Evolutionary conservation across 2,888 invertebrate genomes (phyloP), one percentile per base, ranked within the genome.

Genomic region (Nymphalis c-album): DNA sequence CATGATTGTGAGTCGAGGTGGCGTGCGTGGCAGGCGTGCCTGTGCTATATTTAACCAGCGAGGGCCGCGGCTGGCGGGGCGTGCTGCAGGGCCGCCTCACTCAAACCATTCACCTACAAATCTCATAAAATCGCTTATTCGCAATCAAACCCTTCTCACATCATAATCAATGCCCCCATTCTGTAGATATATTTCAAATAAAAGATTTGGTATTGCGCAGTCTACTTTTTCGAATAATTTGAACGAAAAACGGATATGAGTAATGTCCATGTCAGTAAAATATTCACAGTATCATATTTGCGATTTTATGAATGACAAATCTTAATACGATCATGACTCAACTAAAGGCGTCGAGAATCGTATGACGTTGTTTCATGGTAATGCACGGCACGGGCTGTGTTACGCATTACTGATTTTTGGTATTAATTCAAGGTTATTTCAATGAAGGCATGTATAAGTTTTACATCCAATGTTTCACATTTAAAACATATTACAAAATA

Each of bases 41-140:
- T 80, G 85, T 77, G 86, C 91, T 91, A 91, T 86, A 90, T 90
- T 84, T 91, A 91, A 83, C 80, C 81, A 72, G 84, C 86, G 90
- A 90, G 91, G 90, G 89, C 88, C 86, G 86, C 81, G 80, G 76
- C 81, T 79, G 78, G 78, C 77, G 80, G 78, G 77, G 69, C 61
- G 75, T 72, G 76, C 75, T 75, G 78, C 78, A 84, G 84, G 86
- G 84, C 85, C 82, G 80, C 77, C 77, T 80, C 79, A 78, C 80
- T 78, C 80, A 70, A 78, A 84, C 83, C 86, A 86, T 86, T 84
- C 84, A 86, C 82, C 80, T 63, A 60, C 60, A 67, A 63, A 69
- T 72, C 61, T 61, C 58, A 64, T 63, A 67, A 71, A 68, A 68
- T 62, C 48, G 22, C 47, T 65, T 53, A 63, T 61, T 60, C 46